Evolutionary conservation across 1,140 invertebrate genomes (phyloP), one percentile per base, ranked within the genome.

Genomic region (Batillaria attramentaria): DNA sequence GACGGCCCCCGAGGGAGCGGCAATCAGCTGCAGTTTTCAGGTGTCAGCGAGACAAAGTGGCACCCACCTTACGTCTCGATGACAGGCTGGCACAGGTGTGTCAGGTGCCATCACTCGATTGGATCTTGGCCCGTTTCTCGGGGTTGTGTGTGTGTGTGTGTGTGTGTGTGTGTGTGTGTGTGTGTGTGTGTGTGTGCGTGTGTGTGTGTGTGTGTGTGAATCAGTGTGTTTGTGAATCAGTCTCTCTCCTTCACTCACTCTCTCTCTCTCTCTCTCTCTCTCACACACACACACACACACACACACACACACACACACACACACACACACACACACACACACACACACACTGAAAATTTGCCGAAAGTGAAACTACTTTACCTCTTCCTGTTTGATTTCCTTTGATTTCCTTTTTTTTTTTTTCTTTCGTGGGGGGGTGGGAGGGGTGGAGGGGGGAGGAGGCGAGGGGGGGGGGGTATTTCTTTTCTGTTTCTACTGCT

Each of bases 241-340:
- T 13, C 18, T 62, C n/a, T 28, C 18, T 13, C 6, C 18, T 62
- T n/a, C 28, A 28, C 57, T n/a, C 57, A 5, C 57, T 28, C 57
- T 62, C 28, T 13, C 57, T 62, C 13, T 28, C 57, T 62, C 31
- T 62, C 6, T 6, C 13, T 62, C 13, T 13, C 18, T 13, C n/a
- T 28, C 10, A 8, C 28, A 37, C 65, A 66, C 65, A 37, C 31
- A 66, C 65, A 37, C 65, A 37, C 65, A 28, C 65, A 35, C 65
- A 28, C 65, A 35, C 65, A 37, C 65, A 1, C 65, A 66, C 62
- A 28, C 65, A 66, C 65, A 1, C 65, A 66, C 65, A 37, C 65
- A 66, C 10, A 35, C 65, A 66, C 65, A 37, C 10, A 66, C 65
- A 66, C 65, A 66, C 33, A 66, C 65, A 66, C 65, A 37, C 65